These are phyloP conservation scores for Anniella stebbinsi DNA, from an alignment of 2,797 vertebrate species.

Conservation along the genomic window DNA sequence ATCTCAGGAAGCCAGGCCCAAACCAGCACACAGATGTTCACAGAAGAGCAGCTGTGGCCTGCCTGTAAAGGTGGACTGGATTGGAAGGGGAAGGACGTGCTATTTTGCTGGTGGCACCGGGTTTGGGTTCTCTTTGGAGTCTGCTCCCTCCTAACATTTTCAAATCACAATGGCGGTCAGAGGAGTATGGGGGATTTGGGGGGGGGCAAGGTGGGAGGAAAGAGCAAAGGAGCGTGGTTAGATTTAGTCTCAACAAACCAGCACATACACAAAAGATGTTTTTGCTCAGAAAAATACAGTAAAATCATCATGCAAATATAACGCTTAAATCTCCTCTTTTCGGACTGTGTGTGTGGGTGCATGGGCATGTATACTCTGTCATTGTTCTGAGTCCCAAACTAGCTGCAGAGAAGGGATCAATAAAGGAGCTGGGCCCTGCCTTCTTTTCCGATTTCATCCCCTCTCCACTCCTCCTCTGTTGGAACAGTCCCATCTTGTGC, in stretches of 20 bases:
- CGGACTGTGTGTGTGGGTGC: constrained; percentile 48
- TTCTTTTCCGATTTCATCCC: constrained; percentile 56
- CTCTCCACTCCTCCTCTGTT: constrained; percentile 53
- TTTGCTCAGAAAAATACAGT: constrained; percentile 86
- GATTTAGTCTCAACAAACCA: constrained; percentile 78
- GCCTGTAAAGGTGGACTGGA: neutral
- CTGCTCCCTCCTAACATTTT: constrained; percentile 64
- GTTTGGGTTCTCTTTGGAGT: constrained; percentile 70
- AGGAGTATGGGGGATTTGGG: constrained; percentile 34
- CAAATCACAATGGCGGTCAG: constrained; percentile 68
- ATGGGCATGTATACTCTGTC: constrained; percentile 19
- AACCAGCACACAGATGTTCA: constrained; percentile 1
- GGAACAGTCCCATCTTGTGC: constrained; percentile 78
- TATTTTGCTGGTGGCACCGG: constrained; percentile 60
- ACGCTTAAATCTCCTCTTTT: constrained; percentile 74
- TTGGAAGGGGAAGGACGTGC: constrained; percentile 13
- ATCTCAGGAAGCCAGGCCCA: constrained; percentile 8
- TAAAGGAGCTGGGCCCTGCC: constrained; percentile 57
- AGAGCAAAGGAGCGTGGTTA: constrained; percentile 51
- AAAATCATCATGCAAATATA: constrained; percentile 84
- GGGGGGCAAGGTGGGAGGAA: constrained; percentile 48
- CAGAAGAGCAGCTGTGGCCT: constrained; percentile 5
- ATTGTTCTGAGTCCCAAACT: constrained; percentile 33
- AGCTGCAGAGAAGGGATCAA: constrained; percentile 56
- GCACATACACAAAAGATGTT: constrained; percentile 84